Percentiles rank a stretch among this genome's conserved stretches.
Conservation (phyloP, 2,113 vertebrate genomes). For the Uria aalge region DNA sequence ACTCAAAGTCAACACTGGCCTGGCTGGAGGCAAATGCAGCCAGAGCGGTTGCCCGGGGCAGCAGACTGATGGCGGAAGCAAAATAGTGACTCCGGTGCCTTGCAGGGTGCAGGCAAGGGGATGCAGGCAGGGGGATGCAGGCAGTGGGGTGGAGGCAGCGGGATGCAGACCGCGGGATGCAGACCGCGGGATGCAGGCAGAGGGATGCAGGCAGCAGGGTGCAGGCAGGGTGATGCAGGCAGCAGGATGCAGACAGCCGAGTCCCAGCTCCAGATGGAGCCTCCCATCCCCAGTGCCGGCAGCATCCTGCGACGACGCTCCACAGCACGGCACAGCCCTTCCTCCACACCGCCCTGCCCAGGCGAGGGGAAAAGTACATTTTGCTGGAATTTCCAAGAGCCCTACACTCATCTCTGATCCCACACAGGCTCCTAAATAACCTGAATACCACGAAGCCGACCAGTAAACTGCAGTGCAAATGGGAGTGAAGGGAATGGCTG, state of each 20-base stretch:
- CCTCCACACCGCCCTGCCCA: neutral
- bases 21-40: neutral
- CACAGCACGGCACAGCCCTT: neutral
- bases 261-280: neutral
- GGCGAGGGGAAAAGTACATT: neutral
- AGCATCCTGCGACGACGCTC: neutral
- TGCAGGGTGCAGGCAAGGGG: neutral
- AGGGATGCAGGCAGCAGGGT: neutral
- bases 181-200: neutral
- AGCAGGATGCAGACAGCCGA: rapidly evolving
- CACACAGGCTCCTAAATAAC: rapidly evolving
- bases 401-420: neutral
- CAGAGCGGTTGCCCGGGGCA: neutral
- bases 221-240: neutral
- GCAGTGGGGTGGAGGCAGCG: too few species aligned
- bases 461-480: neutral
- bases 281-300: neutral
- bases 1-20: neutral
- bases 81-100: neutral
- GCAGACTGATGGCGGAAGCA: neutral
- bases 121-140: neutral
- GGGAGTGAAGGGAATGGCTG: neutral
- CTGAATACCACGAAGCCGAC: neutral
- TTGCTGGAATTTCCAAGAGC: neutral
- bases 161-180: neutral